Base-by-base conservation (phyloP, 2,888 invertebrate species). In the Heliconius erato region DNA sequence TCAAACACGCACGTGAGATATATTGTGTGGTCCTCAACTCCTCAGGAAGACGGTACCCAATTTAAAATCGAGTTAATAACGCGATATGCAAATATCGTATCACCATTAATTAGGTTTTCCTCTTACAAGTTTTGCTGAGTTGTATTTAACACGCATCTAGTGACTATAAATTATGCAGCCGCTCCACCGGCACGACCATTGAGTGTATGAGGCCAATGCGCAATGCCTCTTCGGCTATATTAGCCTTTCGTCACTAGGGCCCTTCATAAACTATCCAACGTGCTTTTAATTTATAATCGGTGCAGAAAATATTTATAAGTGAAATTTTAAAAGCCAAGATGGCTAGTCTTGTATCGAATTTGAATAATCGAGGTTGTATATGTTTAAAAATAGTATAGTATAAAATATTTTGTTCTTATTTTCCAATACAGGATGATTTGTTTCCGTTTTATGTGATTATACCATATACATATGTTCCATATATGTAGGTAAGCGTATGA, bases 171-270 rank as follows among this genome's bases (percentile, higher is more conserved):
- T 86, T 86, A 87, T 87, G 87, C 87, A 85, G 82, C 77, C 85
- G 82, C 85, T 80, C 79, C 72, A 71, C 44, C 84, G 84, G 80
- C 83, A 84, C 82, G 83, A 85, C 85, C 84, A 85, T 86, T 84
- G 86, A 86, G 86, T 84, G 86, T 85, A 86, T 86, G 86, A 83
- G 84, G 85, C 86, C 84, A 85, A 85, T 86, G 86, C 85, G 85
- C 85, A 84, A 84, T 85, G 84, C 84, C 87, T 83, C 86, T 86
- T 84, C 80, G 85, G 81, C 82, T 84, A 85, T 86, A 85, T 86
- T 86, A 86, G 86, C 86, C 86, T 85, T 86, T 86, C 84, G 84
- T 84, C 72, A 82, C 82, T 83, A 84, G 86, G 74, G 82, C 86
- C 80, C 85, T 85, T 84, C 80, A 85, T 82, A 82, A 81, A 81